Evolutionary conservation across 2,797 vertebrate species (phyloP).

Genomic region (Enteromius trimaculatus): DNA sequence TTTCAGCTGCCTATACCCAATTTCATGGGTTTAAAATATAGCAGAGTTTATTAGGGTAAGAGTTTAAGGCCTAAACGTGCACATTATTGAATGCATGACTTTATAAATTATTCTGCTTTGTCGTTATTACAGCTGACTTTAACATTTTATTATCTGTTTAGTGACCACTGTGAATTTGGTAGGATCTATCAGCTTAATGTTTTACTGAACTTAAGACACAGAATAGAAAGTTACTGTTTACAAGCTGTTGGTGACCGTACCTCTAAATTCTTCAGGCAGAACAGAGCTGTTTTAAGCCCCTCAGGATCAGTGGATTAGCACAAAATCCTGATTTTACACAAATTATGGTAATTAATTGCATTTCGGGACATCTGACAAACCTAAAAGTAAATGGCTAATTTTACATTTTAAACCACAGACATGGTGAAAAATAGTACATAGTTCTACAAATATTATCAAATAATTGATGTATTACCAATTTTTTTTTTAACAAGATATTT

Average conservation of each 20-base stretch:
- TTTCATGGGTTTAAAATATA: background rate
- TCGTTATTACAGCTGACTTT: background rate
- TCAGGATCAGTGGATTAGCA: background rate
- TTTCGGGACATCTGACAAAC: background rate
- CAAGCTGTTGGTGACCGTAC: background rate
- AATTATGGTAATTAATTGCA: background rate
- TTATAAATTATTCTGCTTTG: background rate
- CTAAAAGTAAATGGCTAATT: background rate
- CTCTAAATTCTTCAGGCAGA: background rate
- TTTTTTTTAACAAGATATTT: background rate
- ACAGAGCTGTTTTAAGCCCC: background rate
- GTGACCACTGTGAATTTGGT: background rate
- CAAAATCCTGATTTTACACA: background rate
- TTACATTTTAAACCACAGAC: background rate
- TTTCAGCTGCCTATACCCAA: background rate
- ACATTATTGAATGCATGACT: background rate
- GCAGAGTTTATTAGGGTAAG: background rate
- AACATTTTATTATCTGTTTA: background rate
- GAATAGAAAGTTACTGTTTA: constrained; percentile 2
- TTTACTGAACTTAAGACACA: background rate
- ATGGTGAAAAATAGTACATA: background rate
- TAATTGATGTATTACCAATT: background rate
- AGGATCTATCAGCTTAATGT: background rate
- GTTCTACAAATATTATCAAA: background rate
- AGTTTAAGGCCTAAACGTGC: background rate